These are phyloP conservation scores for Anthophora plumipes DNA, from an alignment of 2,888 invertebrate genomes.

Conservation along the genomic window DNA sequence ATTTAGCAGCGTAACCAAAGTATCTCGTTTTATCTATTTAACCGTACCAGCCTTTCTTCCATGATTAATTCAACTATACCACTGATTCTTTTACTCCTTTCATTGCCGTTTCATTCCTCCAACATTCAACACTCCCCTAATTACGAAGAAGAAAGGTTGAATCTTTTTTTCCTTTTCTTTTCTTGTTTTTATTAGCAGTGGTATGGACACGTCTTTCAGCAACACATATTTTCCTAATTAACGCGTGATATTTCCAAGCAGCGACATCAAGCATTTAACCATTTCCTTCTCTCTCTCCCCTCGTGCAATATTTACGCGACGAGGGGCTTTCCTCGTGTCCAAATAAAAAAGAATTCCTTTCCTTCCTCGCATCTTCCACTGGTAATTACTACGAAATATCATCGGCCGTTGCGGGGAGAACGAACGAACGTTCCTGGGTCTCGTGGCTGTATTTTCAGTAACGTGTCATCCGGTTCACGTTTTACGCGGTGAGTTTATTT, in stretches of 20 bases:
- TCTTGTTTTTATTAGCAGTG: slow-evolving; percentile 24
- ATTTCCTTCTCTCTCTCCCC: background rate
- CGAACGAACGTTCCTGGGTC: background rate
- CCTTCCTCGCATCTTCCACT: background rate
- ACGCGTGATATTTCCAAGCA: slow-evolving; percentile 8
- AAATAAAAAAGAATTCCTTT: slow-evolving; percentile 44
- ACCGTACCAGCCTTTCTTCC: too few relatives aligned
- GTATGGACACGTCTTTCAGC: background rate
- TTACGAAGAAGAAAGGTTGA: background rate
- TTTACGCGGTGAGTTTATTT: slow-evolving; percentile 71
- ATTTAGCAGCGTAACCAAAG: too few relatives aligned
- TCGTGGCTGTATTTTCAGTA: slow-evolving; percentile 74
- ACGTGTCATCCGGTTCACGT: slow-evolving; percentile 74
- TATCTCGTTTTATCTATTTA: too few relatives aligned
- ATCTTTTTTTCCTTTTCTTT: too few relatives aligned
- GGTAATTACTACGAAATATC: slow-evolving; percentile 63
- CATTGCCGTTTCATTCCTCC: too few relatives aligned
- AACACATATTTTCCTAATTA: slow-evolving; percentile 23
- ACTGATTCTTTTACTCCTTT: too few relatives aligned
- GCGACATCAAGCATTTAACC: slow-evolving; percentile 7
- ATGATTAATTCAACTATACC: too few relatives aligned
- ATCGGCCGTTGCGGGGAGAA: slow-evolving; percentile 25
- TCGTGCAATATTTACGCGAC: background rate
- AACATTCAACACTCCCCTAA: background rate
- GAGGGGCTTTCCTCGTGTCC: background rate